Evolutionary conservation across 2,113 vertebrate species (phyloP), one percentile per base, ranked within the genome.

Genomic region (Sporophila hypoxantha): DNA sequence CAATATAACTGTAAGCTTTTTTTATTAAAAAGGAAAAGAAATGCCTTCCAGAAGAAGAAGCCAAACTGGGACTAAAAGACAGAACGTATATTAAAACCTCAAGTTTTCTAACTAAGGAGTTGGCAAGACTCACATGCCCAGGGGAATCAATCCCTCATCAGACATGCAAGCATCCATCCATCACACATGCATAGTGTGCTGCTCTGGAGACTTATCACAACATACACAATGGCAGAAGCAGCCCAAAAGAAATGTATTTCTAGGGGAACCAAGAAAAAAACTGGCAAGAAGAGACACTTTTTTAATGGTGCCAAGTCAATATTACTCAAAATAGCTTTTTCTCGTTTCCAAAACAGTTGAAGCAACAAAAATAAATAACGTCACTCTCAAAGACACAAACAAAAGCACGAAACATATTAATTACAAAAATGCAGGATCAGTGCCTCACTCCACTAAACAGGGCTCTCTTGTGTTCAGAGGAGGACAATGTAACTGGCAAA

Each of bases 11-110:
- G 17, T 46, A 82, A 85, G 39, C 10, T 50, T 12, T 67, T 37
- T 69, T 65, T 60, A 30, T 59, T 52, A 21, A 71, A 79, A 60
- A 53, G 52, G n/a, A 70, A 27, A 76, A 88, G 27, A 76, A 87
- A 76, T 2, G 3, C 47, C 46, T 94, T 82, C 67, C 78, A 79
- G 49, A 82, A 61, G 29, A 83, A 61, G 71, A 76, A 32, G 71
- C 75, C 67, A 76, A 89, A 73, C 37, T 50, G 42, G 27, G 60
- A 87, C 78, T 57, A 79, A 46, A 65, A 82, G 22, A 73, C 59
- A 84, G 57, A 92, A 82, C 16, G 46, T 76, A 69, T 79, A 92
- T 92, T 82, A 79, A 90, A 94, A 76, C 64, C 82, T 85, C 55
- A 79, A 59, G 68, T 89, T 85, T 91, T 59, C 52, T 79, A 69